Conservation (phyloP, 2,888 invertebrate genomes). For the Epirrhoe alternata region DNA sequence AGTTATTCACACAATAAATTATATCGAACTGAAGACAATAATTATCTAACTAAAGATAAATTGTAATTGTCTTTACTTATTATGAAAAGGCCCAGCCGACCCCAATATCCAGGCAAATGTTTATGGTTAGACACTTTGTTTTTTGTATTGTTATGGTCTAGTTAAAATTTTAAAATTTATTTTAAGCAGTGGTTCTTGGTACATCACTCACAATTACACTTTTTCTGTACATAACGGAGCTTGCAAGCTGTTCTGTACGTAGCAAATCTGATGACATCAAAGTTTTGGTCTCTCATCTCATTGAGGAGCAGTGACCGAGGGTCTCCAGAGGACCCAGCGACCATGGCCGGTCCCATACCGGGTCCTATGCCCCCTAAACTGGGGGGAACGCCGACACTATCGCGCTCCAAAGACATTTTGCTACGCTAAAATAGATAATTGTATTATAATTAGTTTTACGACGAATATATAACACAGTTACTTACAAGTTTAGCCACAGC, state of each 20-base stretch:
- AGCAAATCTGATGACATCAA: slow-evolving; percentile 98
- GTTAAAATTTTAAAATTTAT: not conserved
- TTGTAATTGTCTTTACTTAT: too few relatives aligned
- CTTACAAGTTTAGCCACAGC: too few relatives aligned
- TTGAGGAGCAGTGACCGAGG: slow-evolving; percentile 91
- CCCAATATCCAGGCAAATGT: too few relatives aligned
- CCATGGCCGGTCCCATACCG: slow-evolving; percentile 42
- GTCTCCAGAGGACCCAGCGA: slow-evolving; percentile 72
- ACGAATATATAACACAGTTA: not conserved
- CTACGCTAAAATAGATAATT: slow-evolving; percentile 32
- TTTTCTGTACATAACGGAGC: slow-evolving; percentile 98
- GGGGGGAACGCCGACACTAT: slow-evolving; percentile 66
- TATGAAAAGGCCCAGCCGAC: too few relatives aligned
- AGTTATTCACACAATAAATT: not conserved
- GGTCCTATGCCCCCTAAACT: slow-evolving; percentile 51
- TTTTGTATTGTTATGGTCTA: too few relatives aligned
- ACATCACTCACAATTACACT: slow-evolving; percentile 94
- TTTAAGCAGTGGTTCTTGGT: slow-evolving; percentile 26
- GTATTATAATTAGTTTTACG: not conserved
- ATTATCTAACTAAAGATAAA: too few relatives aligned
- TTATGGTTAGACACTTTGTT: too few relatives aligned
- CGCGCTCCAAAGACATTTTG: slow-evolving; percentile 75
- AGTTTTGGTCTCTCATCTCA: slow-evolving; percentile 96
- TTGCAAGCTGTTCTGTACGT: slow-evolving; percentile 99
- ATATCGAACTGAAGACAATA: not conserved